These are phyloP conservation scores for Thalassophryne amazonica DNA, from an alignment of 2,797 vertebrate species.

Conservation along the genomic window DNA sequence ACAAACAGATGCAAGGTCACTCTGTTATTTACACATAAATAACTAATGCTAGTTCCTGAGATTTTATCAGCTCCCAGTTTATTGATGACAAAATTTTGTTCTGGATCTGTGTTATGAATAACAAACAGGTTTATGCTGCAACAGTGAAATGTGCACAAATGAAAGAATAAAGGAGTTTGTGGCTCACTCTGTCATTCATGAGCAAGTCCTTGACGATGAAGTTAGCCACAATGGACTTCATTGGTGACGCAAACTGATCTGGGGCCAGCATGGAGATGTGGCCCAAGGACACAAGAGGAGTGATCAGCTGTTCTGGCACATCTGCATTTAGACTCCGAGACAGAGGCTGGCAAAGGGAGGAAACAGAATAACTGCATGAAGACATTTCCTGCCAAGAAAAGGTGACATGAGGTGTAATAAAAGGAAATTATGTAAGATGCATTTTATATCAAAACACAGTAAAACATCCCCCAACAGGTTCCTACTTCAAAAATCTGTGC, in stretches of 20 bases:
- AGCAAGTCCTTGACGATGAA: conserved; percentile 99
- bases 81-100: not conserved
- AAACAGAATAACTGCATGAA: not conserved
- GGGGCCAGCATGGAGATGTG: conserved; percentile 99
- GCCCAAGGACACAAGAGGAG: conserved; percentile 93
- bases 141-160: not conserved
- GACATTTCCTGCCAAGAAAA: not conserved
- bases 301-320: conserved; percentile 97
- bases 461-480: not conserved
- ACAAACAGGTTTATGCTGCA: no score
- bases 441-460: not conserved
- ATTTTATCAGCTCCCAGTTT: not conserved
- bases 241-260: conserved; percentile 98
- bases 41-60: not conserved
- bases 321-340: conserved; percentile 97
- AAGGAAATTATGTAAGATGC: not conserved
- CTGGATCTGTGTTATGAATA: no score
- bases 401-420: not conserved
- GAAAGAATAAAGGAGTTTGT: not conserved
- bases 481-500: conserved; percentile 98
- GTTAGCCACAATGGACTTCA: conserved; percentile 99
- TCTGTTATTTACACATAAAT: not conserved
- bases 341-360: conserved; percentile 80
- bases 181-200: conserved; percentile 96
- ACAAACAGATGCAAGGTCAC: conserved; percentile 8